Conservation (phyloP, 2,888 invertebrate genomes). For the Biston betularia region DNA sequence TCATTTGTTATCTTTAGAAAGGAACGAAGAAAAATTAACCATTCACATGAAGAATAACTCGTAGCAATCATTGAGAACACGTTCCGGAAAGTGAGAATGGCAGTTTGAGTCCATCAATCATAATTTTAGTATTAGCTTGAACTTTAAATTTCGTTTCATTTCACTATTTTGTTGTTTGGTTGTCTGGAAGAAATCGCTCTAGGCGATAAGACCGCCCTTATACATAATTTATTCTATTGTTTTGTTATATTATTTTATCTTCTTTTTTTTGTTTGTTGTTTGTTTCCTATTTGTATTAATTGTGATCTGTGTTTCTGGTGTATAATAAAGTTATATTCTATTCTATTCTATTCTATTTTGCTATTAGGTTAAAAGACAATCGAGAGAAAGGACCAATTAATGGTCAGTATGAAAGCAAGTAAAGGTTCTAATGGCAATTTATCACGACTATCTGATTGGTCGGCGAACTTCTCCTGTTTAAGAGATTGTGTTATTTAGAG, state of each 20-base stretch:
- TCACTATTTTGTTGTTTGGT: too few relatives aligned
- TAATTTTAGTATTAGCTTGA: slow-evolving; percentile 18
- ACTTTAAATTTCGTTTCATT: slow-evolving; percentile 35
- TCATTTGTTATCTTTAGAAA: slow-evolving; percentile 23
- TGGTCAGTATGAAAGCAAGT: slow-evolving; percentile 57
- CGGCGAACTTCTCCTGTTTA: slow-evolving; percentile 51
- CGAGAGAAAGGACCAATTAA: slow-evolving; percentile 65
- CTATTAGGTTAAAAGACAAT: slow-evolving; percentile 51
- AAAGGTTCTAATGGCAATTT: slow-evolving; percentile 62
- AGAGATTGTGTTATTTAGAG: slow-evolving; percentile 53
- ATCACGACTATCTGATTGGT: slow-evolving; percentile 69
- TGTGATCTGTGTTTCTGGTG: too few relatives aligned
- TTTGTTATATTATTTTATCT: too few relatives aligned
- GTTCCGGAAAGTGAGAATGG: slow-evolving; percentile 22
- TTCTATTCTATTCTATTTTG: too few relatives aligned
- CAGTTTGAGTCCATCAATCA: slow-evolving; percentile 35
- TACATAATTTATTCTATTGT: too few relatives aligned
- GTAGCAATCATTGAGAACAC: slow-evolving; percentile 10
- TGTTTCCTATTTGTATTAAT: too few relatives aligned
- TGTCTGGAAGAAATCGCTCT: too few relatives aligned
- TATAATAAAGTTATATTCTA: too few relatives aligned
- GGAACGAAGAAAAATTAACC: slow-evolving; percentile 10
- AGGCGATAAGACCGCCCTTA: too few relatives aligned
- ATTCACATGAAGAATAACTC: slow-evolving; percentile 1
- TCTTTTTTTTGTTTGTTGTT: too few relatives aligned